Percentiles rank a stretch among this genome's conserved stretches.
These are phyloP conservation scores for Rhea americana DNA, from an alignment of 2,113 vertebrate species.

Conservation along the genomic window DNA sequence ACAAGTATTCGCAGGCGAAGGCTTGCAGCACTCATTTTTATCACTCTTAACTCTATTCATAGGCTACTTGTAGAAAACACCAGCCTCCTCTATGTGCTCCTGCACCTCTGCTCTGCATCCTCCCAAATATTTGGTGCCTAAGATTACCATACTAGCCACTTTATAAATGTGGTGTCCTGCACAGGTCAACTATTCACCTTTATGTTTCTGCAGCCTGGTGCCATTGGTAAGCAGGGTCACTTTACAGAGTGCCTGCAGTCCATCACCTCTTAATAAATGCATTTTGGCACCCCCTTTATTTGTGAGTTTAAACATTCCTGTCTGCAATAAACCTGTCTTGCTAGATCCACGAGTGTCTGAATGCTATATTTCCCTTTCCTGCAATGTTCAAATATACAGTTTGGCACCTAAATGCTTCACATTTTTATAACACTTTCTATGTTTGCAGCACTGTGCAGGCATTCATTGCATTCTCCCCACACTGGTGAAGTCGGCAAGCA, in stretches of 20 bases:
- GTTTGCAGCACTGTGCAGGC: conserved; percentile 24
- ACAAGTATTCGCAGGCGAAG: background rate
- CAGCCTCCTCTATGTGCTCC: background rate
- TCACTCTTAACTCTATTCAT: background rate
- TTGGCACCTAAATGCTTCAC: conserved; percentile 1
- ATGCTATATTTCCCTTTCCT: conserved; percentile 25
- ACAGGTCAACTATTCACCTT: background rate
- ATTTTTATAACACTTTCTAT: conserved; percentile 26
- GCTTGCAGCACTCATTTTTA: background rate
- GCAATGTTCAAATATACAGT: background rate
- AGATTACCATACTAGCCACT: accelerated
- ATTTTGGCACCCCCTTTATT: background rate
- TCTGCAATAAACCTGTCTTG: conserved; percentile 52
- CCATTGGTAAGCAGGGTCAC: background rate
- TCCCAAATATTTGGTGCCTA: background rate
- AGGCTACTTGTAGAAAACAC: background rate
- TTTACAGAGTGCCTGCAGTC: background rate
- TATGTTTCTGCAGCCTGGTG: background rate
- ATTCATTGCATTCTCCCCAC: conserved; percentile 22
- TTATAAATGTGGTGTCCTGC: accelerated
- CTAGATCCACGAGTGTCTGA: background rate
- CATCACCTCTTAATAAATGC: background rate
- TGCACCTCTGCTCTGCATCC: background rate
- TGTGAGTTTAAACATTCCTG: background rate
- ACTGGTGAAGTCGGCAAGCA: accelerated